Conservation (phyloP, 2,113 vertebrate species). For the Phylloscopus whistleri region DNA sequence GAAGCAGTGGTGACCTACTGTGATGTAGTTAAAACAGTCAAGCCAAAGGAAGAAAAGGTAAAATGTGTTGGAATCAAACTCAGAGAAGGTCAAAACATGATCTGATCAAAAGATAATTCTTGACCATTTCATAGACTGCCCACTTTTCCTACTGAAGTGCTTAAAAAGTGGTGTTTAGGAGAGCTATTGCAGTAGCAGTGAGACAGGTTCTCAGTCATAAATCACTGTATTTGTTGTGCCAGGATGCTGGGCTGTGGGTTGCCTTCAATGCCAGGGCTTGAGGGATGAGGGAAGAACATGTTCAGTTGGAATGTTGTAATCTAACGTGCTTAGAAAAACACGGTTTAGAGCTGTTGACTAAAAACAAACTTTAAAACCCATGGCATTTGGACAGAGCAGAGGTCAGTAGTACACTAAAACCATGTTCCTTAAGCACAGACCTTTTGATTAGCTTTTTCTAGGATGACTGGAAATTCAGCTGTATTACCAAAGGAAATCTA, state of each 20-base stretch:
- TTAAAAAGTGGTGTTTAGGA: neutral
- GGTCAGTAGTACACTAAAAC: neutral
- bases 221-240: neutral
- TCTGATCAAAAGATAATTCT: neutral
- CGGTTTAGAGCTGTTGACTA: neutral
- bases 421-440: neutral
- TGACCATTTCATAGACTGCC: neutral
- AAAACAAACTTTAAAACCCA: neutral
- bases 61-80: neutral
- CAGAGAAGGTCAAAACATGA: neutral
- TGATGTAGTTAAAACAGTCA: slow-evolving; percentile 87
- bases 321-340: neutral
- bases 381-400: neutral
- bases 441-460: neutral
- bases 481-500: neutral
- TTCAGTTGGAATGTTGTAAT: neutral
- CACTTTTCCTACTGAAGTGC: neutral
- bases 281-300: neutral
- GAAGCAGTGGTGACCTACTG: slow-evolving; percentile 93
- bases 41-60: slow-evolving; percentile 95
- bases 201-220: neutral
- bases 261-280: neutral
- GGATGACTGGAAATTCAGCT: neutral
- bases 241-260: neutral
- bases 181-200: neutral